phyloP scores from a whole-genome alignment of 2,113 vertebrate species.

The Mesembrinibis cayennensis region DNA sequence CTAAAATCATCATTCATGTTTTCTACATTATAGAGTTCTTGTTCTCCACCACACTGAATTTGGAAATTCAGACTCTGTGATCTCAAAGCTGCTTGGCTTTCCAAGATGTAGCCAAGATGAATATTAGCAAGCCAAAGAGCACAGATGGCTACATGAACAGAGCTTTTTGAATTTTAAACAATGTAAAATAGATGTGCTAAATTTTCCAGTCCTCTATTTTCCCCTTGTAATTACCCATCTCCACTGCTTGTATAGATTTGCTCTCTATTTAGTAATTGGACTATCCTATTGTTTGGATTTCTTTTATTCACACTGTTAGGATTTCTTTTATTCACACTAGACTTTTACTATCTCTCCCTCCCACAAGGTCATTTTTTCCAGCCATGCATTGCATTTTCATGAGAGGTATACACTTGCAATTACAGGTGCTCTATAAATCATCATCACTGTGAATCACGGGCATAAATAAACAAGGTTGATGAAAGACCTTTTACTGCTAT shows the following conservation, averaged over 20 bases:
- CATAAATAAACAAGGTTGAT: conserved; percentile 47
- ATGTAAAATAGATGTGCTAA: neutral
- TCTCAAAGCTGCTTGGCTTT: neutral
- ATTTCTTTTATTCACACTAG: neutral
- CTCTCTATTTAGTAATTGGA: neutral
- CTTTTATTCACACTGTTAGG: neutral
- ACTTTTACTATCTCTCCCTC: neutral
- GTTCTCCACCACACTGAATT: neutral
- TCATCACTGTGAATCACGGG: neutral
- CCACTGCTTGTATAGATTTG: neutral
- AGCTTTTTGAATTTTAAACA: neutral
- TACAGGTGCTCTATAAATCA: conserved; percentile 35
- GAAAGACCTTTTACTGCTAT: conserved; percentile 35
- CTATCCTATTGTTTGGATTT: neutral
- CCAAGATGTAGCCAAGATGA: neutral
- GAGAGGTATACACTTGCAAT: neutral
- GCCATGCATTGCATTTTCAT: neutral
- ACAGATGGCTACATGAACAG: neutral
- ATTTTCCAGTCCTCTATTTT: neutral
- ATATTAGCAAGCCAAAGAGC: neutral
- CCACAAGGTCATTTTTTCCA: conserved; percentile 1
- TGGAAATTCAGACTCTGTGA: neutral
- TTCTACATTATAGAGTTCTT: neutral
- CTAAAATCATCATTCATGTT: neutral
- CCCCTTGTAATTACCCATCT: neutral